Evolutionary conservation across 2,113 vertebrate species (phyloP), one percentile per base, ranked within the genome.

Genomic region (Neogobius melanostomus): DNA sequence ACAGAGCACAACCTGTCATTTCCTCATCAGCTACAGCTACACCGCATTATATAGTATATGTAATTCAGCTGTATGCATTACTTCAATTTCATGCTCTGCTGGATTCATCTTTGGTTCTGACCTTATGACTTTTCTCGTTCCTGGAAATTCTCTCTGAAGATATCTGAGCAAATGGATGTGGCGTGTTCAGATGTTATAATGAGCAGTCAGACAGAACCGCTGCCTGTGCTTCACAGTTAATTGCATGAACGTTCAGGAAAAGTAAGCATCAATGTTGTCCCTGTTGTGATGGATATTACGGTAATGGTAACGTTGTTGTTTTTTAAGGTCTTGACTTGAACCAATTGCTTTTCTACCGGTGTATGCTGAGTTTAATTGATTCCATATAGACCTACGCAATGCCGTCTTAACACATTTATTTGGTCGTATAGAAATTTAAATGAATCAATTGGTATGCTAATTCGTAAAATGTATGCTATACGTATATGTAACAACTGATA

Each of bases 11-110:
- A 21, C 56, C 8, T 69, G 47, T 69, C 76, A 45, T 56, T 56
- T 56, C 17, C 53, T 11, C 16, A 28, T 28, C 17, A 45, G 12
- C n/a, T 14, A 60, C 14, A 36, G 7, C 36, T 14, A 42, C 11
- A 44, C 36, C n/a, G 36, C 28, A 36, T 36, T 2, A 36, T 36
- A 36, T 36, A 5, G 28, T 36, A 36, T 76, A 74, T 86, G 77
- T 82, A 68, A 80, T 89, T 77, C 73, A 69, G 61, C 36, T 0
- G 7, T 69, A 59, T 70, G 53, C 56, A 74, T 75, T 68, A 53
- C 48, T 71, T 61, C 72, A 82, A 78, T 88, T 87, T 85, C 85
- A 90, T 36, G 64, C 83, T 42, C 79, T 28, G 79, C 64, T 75
- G 65, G 53, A 64, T 72, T 67, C 56, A 76, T 77, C 81, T 77